These are phyloP conservation scores for Athene noctua DNA, from an alignment of 2,113 vertebrate genomes.

Conservation along the genomic window DNA sequence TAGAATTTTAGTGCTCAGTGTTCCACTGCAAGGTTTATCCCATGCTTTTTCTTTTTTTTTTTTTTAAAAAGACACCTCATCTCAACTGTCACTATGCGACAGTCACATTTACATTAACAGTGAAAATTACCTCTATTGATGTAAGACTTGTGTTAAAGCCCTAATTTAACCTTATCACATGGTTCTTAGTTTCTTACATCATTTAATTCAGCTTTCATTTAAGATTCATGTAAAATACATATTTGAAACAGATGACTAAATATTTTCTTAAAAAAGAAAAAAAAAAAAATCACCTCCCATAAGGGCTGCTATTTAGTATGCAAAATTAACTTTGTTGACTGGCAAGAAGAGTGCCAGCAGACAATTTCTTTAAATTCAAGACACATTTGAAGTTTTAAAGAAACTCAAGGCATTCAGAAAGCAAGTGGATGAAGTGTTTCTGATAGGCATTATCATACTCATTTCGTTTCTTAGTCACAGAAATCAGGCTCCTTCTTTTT, in stretches of 20 bases:
- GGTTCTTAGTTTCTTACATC: neutral
- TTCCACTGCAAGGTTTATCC: neutral
- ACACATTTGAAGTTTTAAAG: neutral
- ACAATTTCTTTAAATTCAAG: neutral
- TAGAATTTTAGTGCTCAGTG: neutral
- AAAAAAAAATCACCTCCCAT: neutral
- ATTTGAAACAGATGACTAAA: neutral
- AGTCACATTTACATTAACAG: neutral
- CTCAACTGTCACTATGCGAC: neutral
- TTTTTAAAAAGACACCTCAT: neutral
- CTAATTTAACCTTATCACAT: neutral
- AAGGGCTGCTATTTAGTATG: neutral
- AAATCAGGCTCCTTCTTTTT: neutral
- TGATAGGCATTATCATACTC: neutral
- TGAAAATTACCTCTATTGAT: neutral
- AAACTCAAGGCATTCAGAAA: neutral
- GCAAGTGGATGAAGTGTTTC: neutral
- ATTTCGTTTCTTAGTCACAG: neutral
- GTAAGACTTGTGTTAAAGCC: neutral
- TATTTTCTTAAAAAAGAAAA: neutral
- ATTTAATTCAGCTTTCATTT: neutral
- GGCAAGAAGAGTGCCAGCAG: neutral
- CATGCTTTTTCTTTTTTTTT: neutral
- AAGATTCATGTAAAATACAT: neutral
- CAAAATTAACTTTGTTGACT: neutral